Evolutionary conservation across 2,888 invertebrate species (phyloP).

Genomic region (Biston betularia): DNA sequence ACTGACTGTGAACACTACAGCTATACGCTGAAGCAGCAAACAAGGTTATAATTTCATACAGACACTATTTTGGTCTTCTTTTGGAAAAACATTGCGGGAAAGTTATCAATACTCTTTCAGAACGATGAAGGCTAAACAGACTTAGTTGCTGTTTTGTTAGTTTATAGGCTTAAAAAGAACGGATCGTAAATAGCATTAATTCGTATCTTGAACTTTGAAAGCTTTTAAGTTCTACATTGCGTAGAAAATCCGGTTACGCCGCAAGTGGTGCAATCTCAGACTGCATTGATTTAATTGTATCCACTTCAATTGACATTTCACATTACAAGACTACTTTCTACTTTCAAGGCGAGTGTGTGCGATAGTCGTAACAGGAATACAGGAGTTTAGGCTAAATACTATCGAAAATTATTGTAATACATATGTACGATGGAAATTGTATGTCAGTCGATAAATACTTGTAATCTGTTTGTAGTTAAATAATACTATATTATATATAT

Average conservation of each 20-base stretch:
- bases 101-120: too few species aligned
- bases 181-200: neutral
- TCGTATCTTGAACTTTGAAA: neutral
- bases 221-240: neutral
- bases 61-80: too few species aligned
- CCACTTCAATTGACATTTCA: conserved; percentile 21
- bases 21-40: too few species aligned
- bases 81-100: too few species aligned
- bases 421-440: too few species aligned
- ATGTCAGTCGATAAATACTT: too few species aligned
- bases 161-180: neutral
- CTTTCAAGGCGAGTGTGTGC: conserved; percentile 15
- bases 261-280: neutral
- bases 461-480: neutral
- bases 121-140: too few species aligned
- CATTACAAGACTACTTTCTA: conserved; percentile 25
- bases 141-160: neutral
- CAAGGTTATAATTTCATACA: too few species aligned
- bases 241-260: neutral
- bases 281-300: conserved; percentile 9
- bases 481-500: too few species aligned
- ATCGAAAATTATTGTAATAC: neutral
- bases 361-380: neutral
- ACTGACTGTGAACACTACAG: too few species aligned
- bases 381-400: too few species aligned